Evolutionary conservation across 2,888 invertebrate species (phyloP).

Genomic region (Parnassius smintheus): DNA sequence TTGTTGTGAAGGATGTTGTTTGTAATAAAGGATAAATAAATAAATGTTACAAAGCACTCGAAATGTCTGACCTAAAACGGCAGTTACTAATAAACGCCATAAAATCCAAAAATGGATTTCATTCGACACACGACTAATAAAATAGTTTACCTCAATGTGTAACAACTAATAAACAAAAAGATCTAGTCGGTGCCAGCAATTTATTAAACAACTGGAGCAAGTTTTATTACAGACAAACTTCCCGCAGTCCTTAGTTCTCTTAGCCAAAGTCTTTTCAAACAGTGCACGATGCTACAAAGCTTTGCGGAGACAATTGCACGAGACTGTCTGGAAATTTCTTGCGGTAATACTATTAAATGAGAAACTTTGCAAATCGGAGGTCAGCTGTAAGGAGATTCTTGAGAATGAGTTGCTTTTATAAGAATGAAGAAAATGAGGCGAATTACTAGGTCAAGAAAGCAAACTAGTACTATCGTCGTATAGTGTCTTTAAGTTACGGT

Average conservation of each 20-base stretch:
- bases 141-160: no score
- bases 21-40: no score
- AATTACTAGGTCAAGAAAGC: neutral
- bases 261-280: constrained; percentile 4
- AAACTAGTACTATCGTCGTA: no score
- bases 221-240: neutral
- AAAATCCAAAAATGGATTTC: no score
- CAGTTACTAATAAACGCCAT: no score
- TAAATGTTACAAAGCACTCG: no score
- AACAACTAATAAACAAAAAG: no score
- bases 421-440: neutral
- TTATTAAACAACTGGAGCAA: neutral
- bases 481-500: no score
- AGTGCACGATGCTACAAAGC: constrained; percentile 17
- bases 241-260: neutral
- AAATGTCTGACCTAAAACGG: no score
- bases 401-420: neutral
- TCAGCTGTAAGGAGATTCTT: constrained; percentile 12
- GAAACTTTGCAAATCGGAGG: constrained; percentile 21
- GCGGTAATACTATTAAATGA: constrained; percentile 15
- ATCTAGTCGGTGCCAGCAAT: neutral
- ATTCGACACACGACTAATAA: no score
- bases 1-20: no score
- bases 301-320: constrained; percentile 19
- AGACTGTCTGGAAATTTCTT: constrained; percentile 14